Evolutionary conservation across 2,113 vertebrate genomes (phyloP).

Genomic region (Phaethornis superciliosus): DNA sequence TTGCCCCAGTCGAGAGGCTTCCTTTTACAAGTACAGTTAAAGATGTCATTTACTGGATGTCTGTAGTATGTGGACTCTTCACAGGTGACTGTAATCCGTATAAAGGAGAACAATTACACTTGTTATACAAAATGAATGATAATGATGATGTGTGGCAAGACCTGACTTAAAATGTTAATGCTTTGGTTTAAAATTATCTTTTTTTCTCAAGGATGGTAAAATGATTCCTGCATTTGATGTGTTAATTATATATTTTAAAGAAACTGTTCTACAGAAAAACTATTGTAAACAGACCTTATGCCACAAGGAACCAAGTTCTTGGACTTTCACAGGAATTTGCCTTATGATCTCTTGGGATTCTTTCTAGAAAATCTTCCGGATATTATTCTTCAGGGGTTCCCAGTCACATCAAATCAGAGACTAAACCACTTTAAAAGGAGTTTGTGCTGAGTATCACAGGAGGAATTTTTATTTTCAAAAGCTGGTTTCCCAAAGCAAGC

Average conservation of each 20-base stretch:
- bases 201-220: background rate
- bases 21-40: background rate
- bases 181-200: background rate
- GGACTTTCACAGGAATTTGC: background rate
- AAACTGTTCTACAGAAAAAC: background rate
- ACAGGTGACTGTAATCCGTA: background rate
- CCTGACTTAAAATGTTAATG: background rate
- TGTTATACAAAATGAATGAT: background rate
- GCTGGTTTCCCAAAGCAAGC: background rate
- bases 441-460: background rate
- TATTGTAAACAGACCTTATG: background rate
- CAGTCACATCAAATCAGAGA: background rate
- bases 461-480: background rate
- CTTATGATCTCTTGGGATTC: background rate
- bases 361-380: background rate
- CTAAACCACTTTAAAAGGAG: background rate
- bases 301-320: background rate
- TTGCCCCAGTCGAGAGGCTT: background rate
- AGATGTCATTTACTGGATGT: background rate
- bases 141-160: background rate
- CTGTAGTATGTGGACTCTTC: background rate
- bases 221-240: background rate
- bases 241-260: background rate
- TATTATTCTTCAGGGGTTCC: background rate
- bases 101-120: background rate